phyloP scores from a whole-genome alignment of 2,113 vertebrate genomes.

The Meriones unguiculatus region DNA sequence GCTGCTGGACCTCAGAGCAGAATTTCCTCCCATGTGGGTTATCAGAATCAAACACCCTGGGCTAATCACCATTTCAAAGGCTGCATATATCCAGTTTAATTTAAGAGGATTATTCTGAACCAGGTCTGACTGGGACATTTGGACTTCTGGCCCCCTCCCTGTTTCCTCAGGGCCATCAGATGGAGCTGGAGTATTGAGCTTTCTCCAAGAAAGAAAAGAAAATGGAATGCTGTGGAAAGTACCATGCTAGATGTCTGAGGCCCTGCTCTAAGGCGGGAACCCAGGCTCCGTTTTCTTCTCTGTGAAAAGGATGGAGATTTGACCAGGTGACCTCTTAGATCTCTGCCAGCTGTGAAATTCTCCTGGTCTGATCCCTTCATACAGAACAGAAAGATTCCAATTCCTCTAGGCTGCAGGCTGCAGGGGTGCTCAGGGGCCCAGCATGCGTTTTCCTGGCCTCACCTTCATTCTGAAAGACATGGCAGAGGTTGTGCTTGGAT shows the following conservation, averaged over 20 bases:
- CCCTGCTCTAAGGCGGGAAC: background rate
- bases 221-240: background rate
- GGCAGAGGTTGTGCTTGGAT: background rate
- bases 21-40: conserved; percentile 64
- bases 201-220: conserved; percentile 49
- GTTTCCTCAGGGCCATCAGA: conserved; percentile 41
- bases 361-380: background rate
- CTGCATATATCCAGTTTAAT: conserved; percentile 65
- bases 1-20: conserved; percentile 46
- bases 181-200: conserved; percentile 28
- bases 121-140: conserved; percentile 32
- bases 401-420: background rate
- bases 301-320: background rate
- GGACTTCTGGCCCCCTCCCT: background rate
- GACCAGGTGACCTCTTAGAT: conserved; percentile 19
- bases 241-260: background rate
- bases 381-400: background rate
- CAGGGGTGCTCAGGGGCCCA: background rate
- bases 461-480: background rate
- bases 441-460: background rate
- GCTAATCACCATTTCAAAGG: conserved; percentile 76
- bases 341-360: conserved; percentile 46
- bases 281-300: background rate
- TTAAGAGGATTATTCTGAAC: conserved; percentile 73
- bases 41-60: conserved; percentile 75